Base-by-base conservation (phyloP, 92 coral and sea anemone species). In the Zoanthus gigantus region DNA sequence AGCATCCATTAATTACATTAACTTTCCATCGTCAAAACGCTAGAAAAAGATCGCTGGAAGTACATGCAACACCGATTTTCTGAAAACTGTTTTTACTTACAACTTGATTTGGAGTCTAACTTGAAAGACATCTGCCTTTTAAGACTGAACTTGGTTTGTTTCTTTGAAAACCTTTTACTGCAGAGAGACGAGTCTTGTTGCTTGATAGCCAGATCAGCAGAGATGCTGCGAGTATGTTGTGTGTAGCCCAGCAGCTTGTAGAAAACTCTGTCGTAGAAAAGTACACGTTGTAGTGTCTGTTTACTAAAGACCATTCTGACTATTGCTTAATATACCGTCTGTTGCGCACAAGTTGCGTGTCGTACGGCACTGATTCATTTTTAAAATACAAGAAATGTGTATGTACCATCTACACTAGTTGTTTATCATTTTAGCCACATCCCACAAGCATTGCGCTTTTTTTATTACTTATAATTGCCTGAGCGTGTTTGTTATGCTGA, bases 141-240 rank as follows among this genome's bases (percentile, higher is more conserved):
- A 61, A 81, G 85, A 52, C 85, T 67, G 23, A 81, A 81, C 60
- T 81, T 81, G 45, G 60, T 9, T 69, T 81, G 85, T 69, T 48
- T 81, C 52, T 57, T 81, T 10, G 85, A 81, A 63, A 81, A 81
- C 30, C 14, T 81, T 17, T 81, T 81, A 23, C 85, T 48, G 44
- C 74, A 44, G 28, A 45, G 18, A 37, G 66, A 81, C 47, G 31
- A 29, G 3, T 81, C 74, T 66, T 66, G 74, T 53, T 66, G 85
- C 18, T 47, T 81, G 23, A 16, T 45, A 45, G 66, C 63, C 48
- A 81, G 60, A 57, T 81, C 85, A 11, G 85, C 48, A 7, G 85
- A 81, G 61, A 57, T 46, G 15, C 75, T 66, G 29, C 85, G 85
- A 47, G 7, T 23, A 61, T 81, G 85, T 15, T 66, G 85, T 13